Base-by-base conservation (phyloP, 2,888 invertebrate genomes). In the Acleris cristana region DNA sequence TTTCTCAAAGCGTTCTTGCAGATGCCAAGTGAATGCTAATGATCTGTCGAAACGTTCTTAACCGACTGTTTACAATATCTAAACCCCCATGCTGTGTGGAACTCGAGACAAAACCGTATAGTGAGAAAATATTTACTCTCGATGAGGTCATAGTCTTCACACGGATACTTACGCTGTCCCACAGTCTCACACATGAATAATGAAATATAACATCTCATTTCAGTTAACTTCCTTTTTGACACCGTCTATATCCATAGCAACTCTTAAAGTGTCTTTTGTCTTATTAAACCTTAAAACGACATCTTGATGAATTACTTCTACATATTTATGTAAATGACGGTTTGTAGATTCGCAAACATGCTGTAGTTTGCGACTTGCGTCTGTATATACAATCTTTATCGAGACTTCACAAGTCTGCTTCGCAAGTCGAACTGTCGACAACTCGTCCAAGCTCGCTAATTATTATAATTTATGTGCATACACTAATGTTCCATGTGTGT, bases 391-490 rank as follows among this genome's bases (percentile, higher is more conserved):
- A 67, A 67, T 14, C 40, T 40, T 40, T 14, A 40, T 34, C 34
- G 10, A 3, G 34, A 6, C 61, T 55, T 40, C 40, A 23, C 56
- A 21, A 30, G 12, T 57, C 56, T 40, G 48, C 14, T 48, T 19
- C 48, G n/a, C 4, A 48, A 48, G 26, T 26, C 26, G 30, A 49
- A 34, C 10, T 53, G 58, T 52, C 52, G 58, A 63, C 53, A 67
- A 67, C 63, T 58, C 57, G 58, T 53, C 53, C 58, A 34, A 21
- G 45, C 45, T 45, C 52, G 30, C 19, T 67, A 54, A 67, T 66
- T 62, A 67, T 67, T 53, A 63, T 63, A 67, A 63, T 63, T 57
- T 62, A 67, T 66, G 57, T 26, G 49, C 62, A 62, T 62, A 48
- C 62, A 49, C 34, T 49, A 62, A 67, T 53, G 49, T 63, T 67